These are phyloP conservation scores for Petroica traversi DNA, from an alignment of 2,113 vertebrate species.

Conservation along the genomic window DNA sequence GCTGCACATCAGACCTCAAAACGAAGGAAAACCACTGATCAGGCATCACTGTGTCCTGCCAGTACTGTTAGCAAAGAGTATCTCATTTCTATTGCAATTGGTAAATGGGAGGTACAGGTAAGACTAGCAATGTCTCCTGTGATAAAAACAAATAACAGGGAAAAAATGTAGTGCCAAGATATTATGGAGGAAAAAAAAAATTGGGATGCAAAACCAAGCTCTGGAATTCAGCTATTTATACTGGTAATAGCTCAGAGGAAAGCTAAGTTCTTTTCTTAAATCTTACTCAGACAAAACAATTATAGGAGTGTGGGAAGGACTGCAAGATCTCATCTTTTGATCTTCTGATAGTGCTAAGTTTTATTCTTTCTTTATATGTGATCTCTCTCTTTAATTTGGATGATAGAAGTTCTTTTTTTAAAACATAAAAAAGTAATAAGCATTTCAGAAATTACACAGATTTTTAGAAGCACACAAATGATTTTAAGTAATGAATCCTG, in stretches of 20 bases:
- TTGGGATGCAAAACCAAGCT: neutral
- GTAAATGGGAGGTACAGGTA: neutral
- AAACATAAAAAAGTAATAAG: neutral
- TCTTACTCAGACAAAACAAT: neutral
- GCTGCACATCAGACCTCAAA: neutral
- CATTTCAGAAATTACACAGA: neutral
- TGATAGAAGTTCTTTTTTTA: neutral
- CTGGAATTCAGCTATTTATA: neutral
- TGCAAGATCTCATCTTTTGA: neutral
- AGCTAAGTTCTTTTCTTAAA: neutral
- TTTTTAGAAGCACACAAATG: neutral
- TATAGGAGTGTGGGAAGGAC: neutral
- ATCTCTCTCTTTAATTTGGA: neutral
- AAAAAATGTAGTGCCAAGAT: neutral
- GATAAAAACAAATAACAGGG: neutral
- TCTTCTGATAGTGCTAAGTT: neutral
- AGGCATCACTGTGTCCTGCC: neutral
- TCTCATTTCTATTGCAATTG: neutral
- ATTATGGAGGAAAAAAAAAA: accelerated
- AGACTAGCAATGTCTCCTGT: neutral
- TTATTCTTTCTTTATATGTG: neutral
- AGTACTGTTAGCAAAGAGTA: neutral
- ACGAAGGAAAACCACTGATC: neutral
- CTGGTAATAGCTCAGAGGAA: neutral
- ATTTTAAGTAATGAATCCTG: neutral